phyloP scores from a whole-genome alignment of 1,140 invertebrate species.

The Cheumatopsyche charites region DNA sequence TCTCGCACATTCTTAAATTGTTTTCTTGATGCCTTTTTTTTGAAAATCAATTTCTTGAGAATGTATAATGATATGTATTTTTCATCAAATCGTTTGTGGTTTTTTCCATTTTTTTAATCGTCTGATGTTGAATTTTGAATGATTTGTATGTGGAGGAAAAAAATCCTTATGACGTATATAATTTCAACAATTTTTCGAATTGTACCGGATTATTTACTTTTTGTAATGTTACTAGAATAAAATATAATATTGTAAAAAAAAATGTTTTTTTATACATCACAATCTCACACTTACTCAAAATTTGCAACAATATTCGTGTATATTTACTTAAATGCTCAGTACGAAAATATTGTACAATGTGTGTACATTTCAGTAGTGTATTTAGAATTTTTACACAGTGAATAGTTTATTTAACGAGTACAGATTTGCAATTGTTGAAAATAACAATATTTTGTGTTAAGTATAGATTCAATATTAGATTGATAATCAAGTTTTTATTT shows the following conservation, averaged over 20 bases:
- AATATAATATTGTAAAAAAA: conserved; percentile 1
- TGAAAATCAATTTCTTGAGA: background rate
- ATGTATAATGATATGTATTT: background rate
- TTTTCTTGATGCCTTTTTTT: background rate
- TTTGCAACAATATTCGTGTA: too few relatives aligned
- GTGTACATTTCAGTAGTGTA: too few relatives aligned
- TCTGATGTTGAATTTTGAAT: background rate
- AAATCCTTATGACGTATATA: background rate
- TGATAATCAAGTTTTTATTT: too few relatives aligned
- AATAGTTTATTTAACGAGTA: too few relatives aligned
- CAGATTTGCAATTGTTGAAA: too few relatives aligned
- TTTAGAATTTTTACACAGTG: too few relatives aligned
- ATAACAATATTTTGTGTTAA: too few relatives aligned
- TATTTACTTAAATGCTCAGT: too few relatives aligned
- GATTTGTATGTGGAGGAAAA: background rate
- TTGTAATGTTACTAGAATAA: conserved; percentile 9
- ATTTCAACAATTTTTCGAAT: background rate
- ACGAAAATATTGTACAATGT: too few relatives aligned
- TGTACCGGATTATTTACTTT: conserved; percentile 5
- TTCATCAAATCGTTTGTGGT: too few relatives aligned
- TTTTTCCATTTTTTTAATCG: conserved; percentile 6
- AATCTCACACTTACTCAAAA: background rate
- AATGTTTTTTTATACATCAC: background rate
- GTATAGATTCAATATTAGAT: too few relatives aligned
- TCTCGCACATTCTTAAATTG: background rate